These are phyloP conservation scores for Silurus meridionalis DNA, from an alignment of 2,113 vertebrate species.

Conservation along the genomic window DNA sequence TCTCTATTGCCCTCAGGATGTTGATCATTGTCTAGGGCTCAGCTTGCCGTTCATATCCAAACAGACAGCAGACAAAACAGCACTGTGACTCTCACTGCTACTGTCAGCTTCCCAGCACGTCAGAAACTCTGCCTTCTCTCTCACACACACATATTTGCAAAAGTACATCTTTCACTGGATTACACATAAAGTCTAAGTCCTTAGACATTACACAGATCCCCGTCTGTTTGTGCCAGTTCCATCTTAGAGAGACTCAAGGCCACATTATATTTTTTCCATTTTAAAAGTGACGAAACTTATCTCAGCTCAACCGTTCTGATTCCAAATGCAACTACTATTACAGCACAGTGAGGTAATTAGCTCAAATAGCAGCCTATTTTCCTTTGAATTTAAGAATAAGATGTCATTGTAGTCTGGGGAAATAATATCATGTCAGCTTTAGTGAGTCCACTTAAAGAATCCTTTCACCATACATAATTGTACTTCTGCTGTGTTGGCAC, in stretches of 20 bases:
- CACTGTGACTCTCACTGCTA: conserved; percentile 30
- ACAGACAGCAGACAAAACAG: conserved; percentile 49
- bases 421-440: neutral
- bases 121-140: conserved; percentile 26
- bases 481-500: conserved; percentile 30
- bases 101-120: conserved; percentile 41
- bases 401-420: conserved; percentile 29
- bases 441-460: conserved; percentile 13
- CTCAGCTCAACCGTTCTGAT: neutral
- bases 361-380: neutral
- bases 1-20: conserved; percentile 28
- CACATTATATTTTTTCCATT: neutral
- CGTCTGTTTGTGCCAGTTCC: neutral
- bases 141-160: neutral
- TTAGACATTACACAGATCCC: neutral
- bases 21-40: conserved; percentile 36
- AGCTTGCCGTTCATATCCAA: conserved; percentile 38
- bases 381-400: neutral
- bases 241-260: neutral
- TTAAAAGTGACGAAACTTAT: conserved; percentile 8
- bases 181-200: conserved; percentile 11
- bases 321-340: neutral
- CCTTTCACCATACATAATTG: conserved; percentile 17
- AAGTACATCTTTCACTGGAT: conserved; percentile 36
- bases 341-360: neutral